Evolutionary conservation across 2,113 vertebrate species (phyloP), one percentile per base, ranked within the genome.

Genomic region (Symphodus melops): DNA sequence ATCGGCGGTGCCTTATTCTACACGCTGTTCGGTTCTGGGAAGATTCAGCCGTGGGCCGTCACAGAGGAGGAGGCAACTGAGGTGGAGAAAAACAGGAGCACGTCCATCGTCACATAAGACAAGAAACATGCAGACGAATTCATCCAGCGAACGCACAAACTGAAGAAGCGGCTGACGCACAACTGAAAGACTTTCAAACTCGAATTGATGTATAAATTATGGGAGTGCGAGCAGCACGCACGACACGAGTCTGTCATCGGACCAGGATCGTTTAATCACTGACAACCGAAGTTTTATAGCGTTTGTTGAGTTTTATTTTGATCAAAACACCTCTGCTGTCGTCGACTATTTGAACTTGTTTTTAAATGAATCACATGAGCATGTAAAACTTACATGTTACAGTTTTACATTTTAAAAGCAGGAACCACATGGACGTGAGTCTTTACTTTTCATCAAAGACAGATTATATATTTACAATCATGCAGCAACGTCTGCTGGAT

Each of bases 31-130:
- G 93, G 94, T 81, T 89, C 83, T 1, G 93, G 85, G 14, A 72
- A 93, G 65, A 16, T 94, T 51, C 95, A 96, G 59, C 80, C 78
- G 4, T 94, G 96, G 95, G 94, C 94, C 8, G 13, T 77, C 51
- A 86, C 85, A 0, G 86, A 91, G 5, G 92, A 94, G 5, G 85
- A 90, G 21, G 65, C 11, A 9, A 76, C 39, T 1, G 81, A 86
- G 5, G 59, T 19, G 0, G 85, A 82, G 59, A 79, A 11, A 11
- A 33, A 37, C n/a, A 63, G 75, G 39, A 75, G 23, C 66, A 46
- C 53, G 17, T 70, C 78, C 19, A 61, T 65, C 8, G 33, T 79
- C 1, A 19, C 67, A 10, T 86, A 39, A 82, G 62, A 4, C 46
- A 48, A 48, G 8, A 41, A 25, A 2, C 13, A 36, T 4, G 4